Evolutionary conservation across 2,113 vertebrate species (phyloP), one percentile per base, ranked within the genome.

Genomic region (Cavia aperea): DNA sequence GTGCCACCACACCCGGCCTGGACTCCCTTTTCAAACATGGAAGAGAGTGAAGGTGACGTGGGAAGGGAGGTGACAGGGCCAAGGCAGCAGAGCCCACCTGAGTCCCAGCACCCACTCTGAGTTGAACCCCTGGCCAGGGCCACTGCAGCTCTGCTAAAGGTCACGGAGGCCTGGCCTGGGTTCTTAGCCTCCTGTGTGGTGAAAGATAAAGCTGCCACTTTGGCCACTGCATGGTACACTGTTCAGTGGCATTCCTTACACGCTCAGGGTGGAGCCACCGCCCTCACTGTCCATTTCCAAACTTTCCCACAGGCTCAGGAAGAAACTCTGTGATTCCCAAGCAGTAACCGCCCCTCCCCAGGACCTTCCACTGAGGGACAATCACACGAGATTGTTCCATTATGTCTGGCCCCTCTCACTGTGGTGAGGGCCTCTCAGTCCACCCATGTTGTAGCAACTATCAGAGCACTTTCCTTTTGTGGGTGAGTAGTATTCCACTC

Each of bases 391-490:
- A 49, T 0, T 62, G 78, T 21, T 51, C 73, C 36, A 39, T 3
- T 31, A 26, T 39, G 78, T 75, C 63, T 12, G 11, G 70, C 29
- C 81, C 54, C 51, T 54, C 46, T 65, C 62, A 26, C 19, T 36
- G 8, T 39, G 14, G 7, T 13, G 4, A 39, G 1, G 24, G 36
- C 68, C 90, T 90, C 82, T 33, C 54, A 54, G 31, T 26, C 6
- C 58, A 2, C 5, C 29, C 39, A 0, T 1, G 6, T 4, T 62
- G n/a, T 8, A 24, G 56, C 75, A n/a, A 4, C 6, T 5, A 5
- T 63, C 73, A 36, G 16, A 46, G 15, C 51, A 8, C 18, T 31
- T 3, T 63, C 31, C 51, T 78, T 70, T 68, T 5, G 19, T 13
- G 26, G 33, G 15, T 39, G 43, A 58, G 1, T 5, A 23, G 21